Base-by-base conservation (phyloP, 2,888 invertebrate species). In the Eupithecia abbreviata region DNA sequence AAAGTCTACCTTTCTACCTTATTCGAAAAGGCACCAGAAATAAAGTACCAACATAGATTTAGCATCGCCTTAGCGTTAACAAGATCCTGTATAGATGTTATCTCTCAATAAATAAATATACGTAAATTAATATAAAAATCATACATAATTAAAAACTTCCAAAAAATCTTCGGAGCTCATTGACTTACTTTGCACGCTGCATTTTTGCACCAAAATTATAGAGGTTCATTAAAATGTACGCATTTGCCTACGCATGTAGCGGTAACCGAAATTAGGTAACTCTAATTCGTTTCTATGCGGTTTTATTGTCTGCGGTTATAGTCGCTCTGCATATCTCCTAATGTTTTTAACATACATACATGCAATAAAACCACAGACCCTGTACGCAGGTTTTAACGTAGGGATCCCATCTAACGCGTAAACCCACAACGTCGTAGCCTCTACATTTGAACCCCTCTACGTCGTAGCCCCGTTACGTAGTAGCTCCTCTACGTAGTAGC, bases 201-300 rank as follows among this genome's bases (percentile, higher is more conserved):
- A 86, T 87, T 85, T 86, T 85, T 84, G 82, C 84, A 80, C 82
- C 75, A 80, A 77, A 85, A 85, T 87, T 87, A 86, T 85, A 85
- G 84, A 84, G 84, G 84, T 84, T 87, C 88, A 88, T 89, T 88
- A 88, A 87, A 89, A 87, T 87, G 82, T 84, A 84, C 81, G 82
- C 51, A 5, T 51, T 51, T 51, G 51, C 51, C n/a, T 51, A 51
- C 67, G 77, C 73, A 79, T 66, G 78, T 58, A 18, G 55, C 55
- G 9, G 77, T 72, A 77, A 76, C 79, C 75, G 72, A 79, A 76
- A 75, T 76, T 76, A 49, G 62, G 67, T 71, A 72, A 76, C 65
- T 67, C 67, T 49, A 66, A 66, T 42, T 41, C 55, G 55, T 58
- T 55, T 58, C 55, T 55, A 55, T 55, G 55, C 9, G 55, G 55